Base-by-base conservation (phyloP, 2,888 invertebrate genomes). In the Drymonia ruficornis region DNA sequence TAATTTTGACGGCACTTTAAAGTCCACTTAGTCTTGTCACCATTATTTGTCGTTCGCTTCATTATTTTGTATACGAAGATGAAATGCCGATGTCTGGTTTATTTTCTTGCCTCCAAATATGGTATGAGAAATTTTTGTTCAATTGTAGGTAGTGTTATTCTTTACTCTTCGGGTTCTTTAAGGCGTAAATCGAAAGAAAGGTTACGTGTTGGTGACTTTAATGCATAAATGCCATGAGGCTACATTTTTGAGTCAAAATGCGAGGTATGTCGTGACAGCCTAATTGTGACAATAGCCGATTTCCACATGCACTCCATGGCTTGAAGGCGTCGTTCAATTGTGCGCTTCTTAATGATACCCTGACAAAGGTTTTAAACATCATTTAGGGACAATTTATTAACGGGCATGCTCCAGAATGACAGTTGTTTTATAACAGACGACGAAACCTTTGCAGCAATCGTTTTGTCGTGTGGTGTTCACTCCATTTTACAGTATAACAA, bases 271-370 rank as follows among this genome's bases (percentile, higher is more conserved):
- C 16, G 40, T 40, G 16, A 40, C 40, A 40, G 11, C 40, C 3
- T 40, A 40, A 40, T 40, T 40, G 40, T 40, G 40, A 40, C 40
- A 40, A 40, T 40, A 12, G 40, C 16, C 16, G 40, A 16, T 15
- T 15, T 16, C 16, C 8, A 16, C 40, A 40, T 40, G 40, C 16
- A 40, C 40, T 40, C 9, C 43, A 19, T 13, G 43, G 8, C 43
- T 16, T 7, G 19, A 9, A 23, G 43, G 6, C 12, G 8, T 16
- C 23, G 12, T 40, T 18, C 19, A 12, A 43, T 40, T 43, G 43
- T 43, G 4, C 12, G 6, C 11, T 19, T 6, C 19, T 43, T 19
- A 43, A 43, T 43, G 19, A 19, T 19, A 12, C 12, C 19, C 12
- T 2, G 11, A 43, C 18, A 43, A 43, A 19, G 9, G 19, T 1